Conservation (phyloP, 2,797 vertebrate species). For the Podarcis lilfordi region DNA sequence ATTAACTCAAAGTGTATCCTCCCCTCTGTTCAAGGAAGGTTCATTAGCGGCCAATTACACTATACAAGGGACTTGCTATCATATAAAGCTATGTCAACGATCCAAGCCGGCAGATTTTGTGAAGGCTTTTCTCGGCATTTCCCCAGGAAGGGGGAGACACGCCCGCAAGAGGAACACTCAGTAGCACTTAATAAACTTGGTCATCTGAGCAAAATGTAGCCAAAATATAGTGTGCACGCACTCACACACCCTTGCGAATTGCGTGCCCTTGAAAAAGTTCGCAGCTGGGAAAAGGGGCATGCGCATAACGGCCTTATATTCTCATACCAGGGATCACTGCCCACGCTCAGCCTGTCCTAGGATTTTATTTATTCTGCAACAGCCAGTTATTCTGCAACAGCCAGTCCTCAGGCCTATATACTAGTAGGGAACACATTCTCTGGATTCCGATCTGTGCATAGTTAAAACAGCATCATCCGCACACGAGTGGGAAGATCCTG, state of each 20-base stretch:
- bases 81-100: not conserved
- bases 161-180: not conserved
- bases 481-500: too few relatives aligned
- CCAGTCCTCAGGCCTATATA: too few relatives aligned
- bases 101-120: accelerated
- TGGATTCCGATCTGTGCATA: too few relatives aligned
- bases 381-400: too few relatives aligned
- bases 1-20: accelerated
- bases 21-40: not conserved
- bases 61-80: not conserved
- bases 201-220: constrained; percentile 13
- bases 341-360: too few relatives aligned
- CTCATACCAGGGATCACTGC: not conserved
- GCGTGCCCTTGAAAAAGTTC: not conserved
- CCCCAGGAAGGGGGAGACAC: not conserved
- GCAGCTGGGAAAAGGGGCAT: not conserved
- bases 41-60: not conserved
- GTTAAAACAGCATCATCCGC: too few relatives aligned
- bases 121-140: not conserved
- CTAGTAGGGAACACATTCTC: too few relatives aligned
- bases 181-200: constrained; percentile 36
- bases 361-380: too few relatives aligned
- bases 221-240: not conserved
- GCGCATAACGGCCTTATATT: not conserved
- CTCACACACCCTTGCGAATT: not conserved